phyloP scores from a whole-genome alignment of 2,797 vertebrate genomes.

The Coregonus ussuriensis region DNA sequence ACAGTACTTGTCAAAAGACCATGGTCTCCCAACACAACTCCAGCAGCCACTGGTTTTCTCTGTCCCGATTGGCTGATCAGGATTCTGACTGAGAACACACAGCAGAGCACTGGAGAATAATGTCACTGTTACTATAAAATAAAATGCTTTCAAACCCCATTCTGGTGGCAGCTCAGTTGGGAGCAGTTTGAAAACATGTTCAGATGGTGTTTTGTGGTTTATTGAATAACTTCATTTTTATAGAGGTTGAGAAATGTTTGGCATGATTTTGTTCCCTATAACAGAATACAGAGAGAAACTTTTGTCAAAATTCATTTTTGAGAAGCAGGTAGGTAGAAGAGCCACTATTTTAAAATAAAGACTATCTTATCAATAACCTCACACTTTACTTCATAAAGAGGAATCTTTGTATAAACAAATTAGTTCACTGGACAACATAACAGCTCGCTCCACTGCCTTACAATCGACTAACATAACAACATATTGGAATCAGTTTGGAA shows the following conservation, averaged over 20 bases:
- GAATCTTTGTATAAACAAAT: not conserved
- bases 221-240: not conserved
- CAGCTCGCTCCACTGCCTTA: slow-evolving; percentile 10
- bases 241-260: not conserved
- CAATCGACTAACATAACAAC: slow-evolving; percentile 26
- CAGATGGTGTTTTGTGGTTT: not conserved
- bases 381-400: not conserved
- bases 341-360: slow-evolving; percentile 5
- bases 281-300: slow-evolving; percentile 2
- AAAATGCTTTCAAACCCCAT: not conserved
- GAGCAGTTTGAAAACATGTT: not conserved
- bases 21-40: not conserved
- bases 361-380: not conserved
- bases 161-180: not conserved
- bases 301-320: not conserved
- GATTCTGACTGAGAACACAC: slow-evolving; percentile 61
- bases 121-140: not conserved
- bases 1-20: slow-evolving; percentile 22
- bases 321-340: not conserved
- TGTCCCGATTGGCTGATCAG: slow-evolving; percentile 78
- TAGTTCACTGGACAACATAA: slow-evolving; percentile 26
- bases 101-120: slow-evolving; percentile 15
- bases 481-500: slow-evolving; percentile 2
- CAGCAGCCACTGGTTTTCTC: slow-evolving; percentile 45
- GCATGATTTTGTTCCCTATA: not conserved